These are phyloP conservation scores for Hoplostethus atlanticus DNA, from an alignment of 2,797 vertebrate species.

Conservation along the genomic window DNA sequence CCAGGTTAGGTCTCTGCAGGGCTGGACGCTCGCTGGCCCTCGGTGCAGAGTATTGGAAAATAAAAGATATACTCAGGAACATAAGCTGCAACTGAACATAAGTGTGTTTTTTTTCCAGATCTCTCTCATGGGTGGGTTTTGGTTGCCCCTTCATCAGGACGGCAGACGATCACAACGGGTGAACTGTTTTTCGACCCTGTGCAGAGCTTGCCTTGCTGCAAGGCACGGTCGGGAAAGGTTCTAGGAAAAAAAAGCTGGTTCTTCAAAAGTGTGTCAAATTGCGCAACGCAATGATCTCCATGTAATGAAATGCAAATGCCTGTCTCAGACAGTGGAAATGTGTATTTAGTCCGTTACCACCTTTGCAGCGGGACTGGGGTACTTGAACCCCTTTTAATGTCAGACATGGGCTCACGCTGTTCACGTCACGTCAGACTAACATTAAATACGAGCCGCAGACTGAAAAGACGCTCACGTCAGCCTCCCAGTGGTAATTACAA, in stretches of 20 bases:
- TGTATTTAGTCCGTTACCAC: conserved; percentile 54
- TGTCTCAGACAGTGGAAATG: conserved; percentile 51
- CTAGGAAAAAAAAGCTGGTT: not conserved
- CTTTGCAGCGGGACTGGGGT: conserved; percentile 55
- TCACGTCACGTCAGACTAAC: conserved; percentile 32
- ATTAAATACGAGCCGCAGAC: too few species aligned
- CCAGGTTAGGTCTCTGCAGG: not conserved
- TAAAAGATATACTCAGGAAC: too few species aligned
- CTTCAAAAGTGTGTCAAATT: conserved; percentile 31
- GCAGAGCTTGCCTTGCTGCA: not conserved
- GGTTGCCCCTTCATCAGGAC: not conserved
- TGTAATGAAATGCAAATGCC: conserved; percentile 67
- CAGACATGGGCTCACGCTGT: conserved; percentile 35
- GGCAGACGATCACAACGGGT: too few species aligned
- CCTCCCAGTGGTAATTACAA: too few species aligned
- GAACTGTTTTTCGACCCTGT: too few species aligned
- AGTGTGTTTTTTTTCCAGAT: not conserved
- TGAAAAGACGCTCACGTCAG: too few species aligned
- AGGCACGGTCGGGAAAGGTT: not conserved
- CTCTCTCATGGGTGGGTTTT: not conserved
- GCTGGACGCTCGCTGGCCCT: not conserved
- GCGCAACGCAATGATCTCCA: conserved; percentile 36
- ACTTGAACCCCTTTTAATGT: conserved; percentile 62
- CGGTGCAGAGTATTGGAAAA: not conserved
- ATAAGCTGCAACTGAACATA: too few species aligned